Evolutionary conservation across 2,888 invertebrate genomes (phyloP), one percentile per base, ranked within the genome.

Genomic region (Amphipoea lucens): DNA sequence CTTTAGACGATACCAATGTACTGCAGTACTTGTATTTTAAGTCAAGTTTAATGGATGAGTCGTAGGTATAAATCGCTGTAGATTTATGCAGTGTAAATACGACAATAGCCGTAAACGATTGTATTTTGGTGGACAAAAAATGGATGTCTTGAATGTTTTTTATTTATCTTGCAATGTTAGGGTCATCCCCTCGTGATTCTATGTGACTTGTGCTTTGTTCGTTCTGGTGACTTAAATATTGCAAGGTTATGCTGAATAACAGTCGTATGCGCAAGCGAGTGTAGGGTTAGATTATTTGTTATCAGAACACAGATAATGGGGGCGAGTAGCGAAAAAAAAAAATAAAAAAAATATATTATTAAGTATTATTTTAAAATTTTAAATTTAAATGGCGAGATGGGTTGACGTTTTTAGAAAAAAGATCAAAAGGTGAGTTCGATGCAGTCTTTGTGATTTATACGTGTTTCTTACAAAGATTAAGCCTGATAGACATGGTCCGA

Each of bases 11-110:
- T 81, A 75, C 67, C 78, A 79, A 84, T 88, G 74, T 78, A 89
- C 86, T 90, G 88, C 62, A 76, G 81, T 63, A 79, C 79, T 83
- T 83, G 82, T 79, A 86, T 80, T 83, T 87, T 84, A 88, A 79
- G 75, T 80, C 79, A 81, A 79, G 84, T 84, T 74, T 87, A 87
- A 88, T 89, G 87, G 86, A 78, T 82, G 83, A 77, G 72, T 76
- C 72, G 83, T 81, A 76, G 75, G 69, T 78, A 85, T 89, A 87
- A 84, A 82, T 82, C 74, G 66, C 71, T 84, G 76, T 86, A 60
- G 57, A 82, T 87, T 86, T 86, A 90, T 81, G 88, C 87, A 77
- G 62, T 77, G 78, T 81, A 54, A 66, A 84, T 82, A 79, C 40
- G 69, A 17, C n/a, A 9, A 71, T 71, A 51, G n/a, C 45, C 63